Evolutionary conservation across 2,113 vertebrate species (phyloP).

Genomic region (Prietella phreatophila): DNA sequence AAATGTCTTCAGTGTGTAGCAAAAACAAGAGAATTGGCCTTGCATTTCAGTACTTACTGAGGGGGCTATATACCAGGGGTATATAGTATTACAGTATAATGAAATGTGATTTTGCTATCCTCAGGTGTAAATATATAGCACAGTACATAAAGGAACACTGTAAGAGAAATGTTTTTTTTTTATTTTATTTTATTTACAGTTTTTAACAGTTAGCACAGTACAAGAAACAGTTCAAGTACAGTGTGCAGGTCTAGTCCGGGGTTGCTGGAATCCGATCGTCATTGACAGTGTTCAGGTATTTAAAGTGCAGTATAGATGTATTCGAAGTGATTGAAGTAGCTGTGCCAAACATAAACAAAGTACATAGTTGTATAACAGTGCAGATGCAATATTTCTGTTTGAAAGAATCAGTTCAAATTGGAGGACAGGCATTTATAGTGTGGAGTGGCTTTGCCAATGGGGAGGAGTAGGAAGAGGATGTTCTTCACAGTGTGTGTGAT

Average conservation of each 20-base stretch:
- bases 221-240: too few species aligned
- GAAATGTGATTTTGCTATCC: background rate
- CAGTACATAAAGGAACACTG: too few species aligned
- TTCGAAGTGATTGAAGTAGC: background rate
- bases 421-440: background rate
- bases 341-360: background rate
- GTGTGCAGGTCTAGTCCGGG: too few species aligned
- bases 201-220: too few species aligned
- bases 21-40: background rate
- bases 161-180: background rate
- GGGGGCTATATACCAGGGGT: background rate
- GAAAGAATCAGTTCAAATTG: background rate
- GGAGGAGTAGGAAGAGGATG: background rate
- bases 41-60: background rate
- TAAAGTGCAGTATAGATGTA: background rate
- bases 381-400: background rate
- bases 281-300: too few species aligned
- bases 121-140: too few species aligned
- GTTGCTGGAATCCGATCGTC: too few species aligned
- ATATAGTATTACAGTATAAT: background rate
- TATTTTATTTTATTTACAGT: too few species aligned
- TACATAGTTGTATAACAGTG: background rate
- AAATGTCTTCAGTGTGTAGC: background rate
- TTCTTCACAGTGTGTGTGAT: background rate
- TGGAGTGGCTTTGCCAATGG: background rate